Evolutionary conservation across 1,140 invertebrate genomes (phyloP), one percentile per base, ranked within the genome.

Genomic region (Bursaphelenchus mucronatus): DNA sequence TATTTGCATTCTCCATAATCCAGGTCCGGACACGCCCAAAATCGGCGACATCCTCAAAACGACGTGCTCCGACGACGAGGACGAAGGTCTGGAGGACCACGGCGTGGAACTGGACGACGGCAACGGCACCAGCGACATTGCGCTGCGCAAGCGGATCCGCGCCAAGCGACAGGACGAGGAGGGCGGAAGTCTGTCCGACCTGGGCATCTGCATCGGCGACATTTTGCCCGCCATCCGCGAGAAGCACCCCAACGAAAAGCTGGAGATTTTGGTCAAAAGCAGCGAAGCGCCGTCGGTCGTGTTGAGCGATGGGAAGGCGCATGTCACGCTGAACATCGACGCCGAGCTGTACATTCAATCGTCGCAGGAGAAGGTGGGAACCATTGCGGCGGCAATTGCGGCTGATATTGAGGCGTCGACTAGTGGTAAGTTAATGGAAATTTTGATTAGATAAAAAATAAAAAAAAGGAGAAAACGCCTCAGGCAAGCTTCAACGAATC

Each of bases 21-120:
- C 76, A 15, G 74, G 71, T n/a, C 74, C 73, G 43, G 71, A 76
- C 10, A 76, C 74, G 8, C 74, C 74, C 15, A 76, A 76, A 52
- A 70, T 76, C 45, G 74, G 74, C 53, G 64, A 64, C 45, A 50
- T 76, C n/a, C 46, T 76, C 52, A 76, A 76, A 61, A 76, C 74
- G 17, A 76, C 74, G 45, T 76, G 74, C 49, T 62, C 59, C 9
- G 74, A 71, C 13, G 74, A 75, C 54, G 73, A 75, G 11, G 74
- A 76, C n/a, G 73, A 72, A n/a, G 62, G 49, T 19, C 59, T 72
- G n/a, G 73, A 75, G 45, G 71, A 56, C 11, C 61, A 69, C 47
- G 68, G 70, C n/a, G 67, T 74, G 8, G 73, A 74, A 53, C 9
- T 62, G 6, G 15, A 52, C 59, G 15, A 15, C n/a, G 21, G 39